Evolutionary conservation across 1,140 invertebrate species (phyloP).

Genomic region (Pogonognathellus flavescens): DNA sequence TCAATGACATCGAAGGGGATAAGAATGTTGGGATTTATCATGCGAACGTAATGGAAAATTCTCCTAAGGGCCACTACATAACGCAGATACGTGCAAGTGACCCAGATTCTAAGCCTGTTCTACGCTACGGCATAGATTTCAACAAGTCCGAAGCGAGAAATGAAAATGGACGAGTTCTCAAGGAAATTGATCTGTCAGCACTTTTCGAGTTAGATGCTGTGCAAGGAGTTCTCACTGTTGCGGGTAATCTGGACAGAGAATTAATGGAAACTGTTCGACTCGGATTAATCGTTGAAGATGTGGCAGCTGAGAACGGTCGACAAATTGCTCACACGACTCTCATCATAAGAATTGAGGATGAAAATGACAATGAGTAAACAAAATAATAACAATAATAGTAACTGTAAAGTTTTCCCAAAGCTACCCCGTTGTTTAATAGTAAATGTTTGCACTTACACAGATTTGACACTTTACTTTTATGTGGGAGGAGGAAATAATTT

Average conservation of each 20-base stretch:
- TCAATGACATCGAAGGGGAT: slow-evolving; percentile 78
- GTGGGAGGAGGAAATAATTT: background rate
- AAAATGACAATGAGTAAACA: slow-evolving; percentile 89
- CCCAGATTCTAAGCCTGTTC: slow-evolving; percentile 81
- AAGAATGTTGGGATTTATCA: slow-evolving; percentile 62
- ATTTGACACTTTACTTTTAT: no score
- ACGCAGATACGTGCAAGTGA: slow-evolving; percentile 79
- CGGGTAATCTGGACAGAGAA: slow-evolving; percentile 84
- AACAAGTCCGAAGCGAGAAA: slow-evolving; percentile 81
- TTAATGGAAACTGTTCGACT: slow-evolving; percentile 84
- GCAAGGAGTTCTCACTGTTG: slow-evolving; percentile 80
- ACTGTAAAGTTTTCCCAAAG: slow-evolving; percentile 79
- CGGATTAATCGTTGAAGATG: slow-evolving; percentile 84
- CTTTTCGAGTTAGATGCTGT: slow-evolving; percentile 82
- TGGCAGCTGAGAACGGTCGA: slow-evolving; percentile 80
- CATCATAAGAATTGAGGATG: slow-evolving; percentile 80
- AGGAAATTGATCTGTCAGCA: slow-evolving; percentile 78
- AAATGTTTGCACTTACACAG: no score
- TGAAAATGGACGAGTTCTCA: slow-evolving; percentile 78
- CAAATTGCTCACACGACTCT: slow-evolving; percentile 84
- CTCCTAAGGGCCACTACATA: slow-evolving; percentile 59
- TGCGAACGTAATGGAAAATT: slow-evolving; percentile 62
- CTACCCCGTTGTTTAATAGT: background rate
- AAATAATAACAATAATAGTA: slow-evolving; percentile 70
- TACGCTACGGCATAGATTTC: slow-evolving; percentile 76